Base-by-base conservation (phyloP, 2,888 invertebrate genomes). In the Pyrrhia umbra region DNA sequence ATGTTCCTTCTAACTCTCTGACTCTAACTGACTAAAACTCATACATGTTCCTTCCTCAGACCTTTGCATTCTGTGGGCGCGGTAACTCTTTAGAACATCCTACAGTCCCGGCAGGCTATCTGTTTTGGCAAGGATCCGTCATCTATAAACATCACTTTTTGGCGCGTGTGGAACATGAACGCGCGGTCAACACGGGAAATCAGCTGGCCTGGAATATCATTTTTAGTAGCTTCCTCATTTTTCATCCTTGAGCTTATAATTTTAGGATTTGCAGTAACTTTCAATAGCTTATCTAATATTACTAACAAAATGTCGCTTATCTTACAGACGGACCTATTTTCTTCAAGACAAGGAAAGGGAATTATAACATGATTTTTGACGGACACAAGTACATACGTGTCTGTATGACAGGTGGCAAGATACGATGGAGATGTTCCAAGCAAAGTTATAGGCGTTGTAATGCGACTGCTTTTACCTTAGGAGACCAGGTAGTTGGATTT, bases 331-430 rank as follows among this genome's bases (percentile, higher is more conserved):
- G 5, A 27, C 61, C 46, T 0, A 15, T 51, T 16, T 67, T 60
- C 21, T 16, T 69, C 20, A 34, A 0, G 21, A 47, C 70, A 4
- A 1, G 2, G n/a, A 51, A 52, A 47, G 61, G 70, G 27, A 61
- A 69, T 37, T 34, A 61, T 5, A 67, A 69, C 34, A 40, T 67
- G 13, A 51, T 67, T 20, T 13, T 69, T 0, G 0, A 60, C 1
- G 70, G 61, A 27, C 60, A 69, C 6, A 67, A 67, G 25, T 69
- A 69, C 42, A 68, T 59, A 16, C 50, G 40, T 23, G 45, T 59
- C 2, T 16, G 25, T 5, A 15, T 23, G 5, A 51, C 21, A 8
- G 37, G 42, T 10, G 25, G 3, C 5, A 60, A 37, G 15, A 51
- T 37, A 18, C 18, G 61, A 42, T 69, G 61, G 67, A 34, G 61